Conservation (phyloP, 1,140 invertebrate genomes). For the Zaprionus camerounensis region DNA sequence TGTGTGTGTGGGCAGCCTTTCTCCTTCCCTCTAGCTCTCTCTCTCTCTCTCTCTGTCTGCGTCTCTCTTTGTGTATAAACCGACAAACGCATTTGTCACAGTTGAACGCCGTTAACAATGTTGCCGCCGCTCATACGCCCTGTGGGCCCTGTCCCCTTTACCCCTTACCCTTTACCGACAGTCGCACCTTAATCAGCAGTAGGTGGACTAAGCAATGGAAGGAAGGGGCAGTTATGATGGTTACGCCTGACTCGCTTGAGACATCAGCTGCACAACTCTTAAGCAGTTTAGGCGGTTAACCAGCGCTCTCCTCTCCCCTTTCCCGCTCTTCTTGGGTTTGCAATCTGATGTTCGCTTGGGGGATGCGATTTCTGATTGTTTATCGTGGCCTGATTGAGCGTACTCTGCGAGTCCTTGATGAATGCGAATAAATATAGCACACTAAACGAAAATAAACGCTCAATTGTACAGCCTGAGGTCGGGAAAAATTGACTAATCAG, state of each 20-base stretch:
- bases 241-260: conserved; percentile 2
- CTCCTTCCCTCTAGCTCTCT: not conserved
- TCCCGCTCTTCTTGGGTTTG: conserved; percentile 25
- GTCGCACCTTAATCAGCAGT: conserved; percentile 73
- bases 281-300: conserved; percentile 41
- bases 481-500: conserved; percentile 42
- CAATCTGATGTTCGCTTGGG: conserved; percentile 25
- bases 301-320: not conserved
- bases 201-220: conserved; percentile 49
- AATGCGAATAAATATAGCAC: conserved; percentile 21
- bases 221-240: not conserved
- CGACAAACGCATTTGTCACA: conserved; percentile 79
- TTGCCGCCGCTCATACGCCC: conserved; percentile 44
- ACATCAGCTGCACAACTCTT: conserved; percentile 27
- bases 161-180: not conserved
- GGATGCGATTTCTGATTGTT: conserved; percentile 57
- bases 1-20: conserved; percentile 2
- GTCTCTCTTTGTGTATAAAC: conserved; percentile 46
- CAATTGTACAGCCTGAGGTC: conserved; percentile 28
- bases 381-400: conserved; percentile 70
- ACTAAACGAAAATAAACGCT: conserved; percentile 29
- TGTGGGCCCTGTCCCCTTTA: conserved; percentile 2
- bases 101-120: conserved; percentile 79
- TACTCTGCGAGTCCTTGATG: conserved; percentile 25
- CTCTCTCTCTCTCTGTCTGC: conserved; percentile 20